Conservation (phyloP, 2,113 vertebrate genomes). For the Phaetusa simplex region DNA sequence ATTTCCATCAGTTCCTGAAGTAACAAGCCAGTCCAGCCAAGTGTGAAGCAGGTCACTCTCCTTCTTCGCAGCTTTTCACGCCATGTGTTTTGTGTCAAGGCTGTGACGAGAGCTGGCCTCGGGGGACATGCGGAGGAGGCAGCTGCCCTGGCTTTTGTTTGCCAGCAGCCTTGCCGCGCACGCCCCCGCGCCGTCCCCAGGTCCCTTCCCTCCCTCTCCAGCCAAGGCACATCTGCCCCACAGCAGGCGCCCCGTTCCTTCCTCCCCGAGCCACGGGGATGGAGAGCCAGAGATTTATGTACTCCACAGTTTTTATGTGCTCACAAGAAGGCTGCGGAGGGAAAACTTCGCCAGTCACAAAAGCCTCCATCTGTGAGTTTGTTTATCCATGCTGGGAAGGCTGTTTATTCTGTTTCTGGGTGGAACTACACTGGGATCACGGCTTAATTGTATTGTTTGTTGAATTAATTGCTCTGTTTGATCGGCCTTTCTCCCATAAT, state of each 20-base stretch:
- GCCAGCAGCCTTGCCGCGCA: background rate
- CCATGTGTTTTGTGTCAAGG: background rate
- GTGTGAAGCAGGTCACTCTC: background rate
- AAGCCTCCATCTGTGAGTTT: slow-evolving; percentile 75
- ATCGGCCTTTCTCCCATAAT: slow-evolving; percentile 56
- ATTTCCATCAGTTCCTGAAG: background rate
- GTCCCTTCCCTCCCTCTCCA: background rate
- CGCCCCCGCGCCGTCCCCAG: background rate
- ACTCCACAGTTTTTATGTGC: slow-evolving; percentile 50
- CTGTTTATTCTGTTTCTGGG: slow-evolving; percentile 73
- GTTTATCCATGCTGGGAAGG: slow-evolving; percentile 71
- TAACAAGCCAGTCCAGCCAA: background rate
- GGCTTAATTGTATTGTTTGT: slow-evolving; percentile 77
- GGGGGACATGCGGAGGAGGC: background rate
- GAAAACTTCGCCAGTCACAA: slow-evolving; percentile 60
- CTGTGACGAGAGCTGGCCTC: background rate
- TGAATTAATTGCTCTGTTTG: slow-evolving; percentile 82
- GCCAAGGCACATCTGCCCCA: slow-evolving; percentile 54
- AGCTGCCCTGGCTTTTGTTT: background rate
- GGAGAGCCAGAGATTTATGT: slow-evolving; percentile 55
- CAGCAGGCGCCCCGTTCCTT: slow-evolving; percentile 6
- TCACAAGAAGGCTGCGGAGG: slow-evolving; percentile 47
- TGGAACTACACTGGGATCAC: slow-evolving; percentile 68
- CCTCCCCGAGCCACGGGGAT: background rate
- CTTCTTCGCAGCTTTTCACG: background rate